Conservation (phyloP, 2,888 invertebrate species). For the Tholera decimalis region DNA sequence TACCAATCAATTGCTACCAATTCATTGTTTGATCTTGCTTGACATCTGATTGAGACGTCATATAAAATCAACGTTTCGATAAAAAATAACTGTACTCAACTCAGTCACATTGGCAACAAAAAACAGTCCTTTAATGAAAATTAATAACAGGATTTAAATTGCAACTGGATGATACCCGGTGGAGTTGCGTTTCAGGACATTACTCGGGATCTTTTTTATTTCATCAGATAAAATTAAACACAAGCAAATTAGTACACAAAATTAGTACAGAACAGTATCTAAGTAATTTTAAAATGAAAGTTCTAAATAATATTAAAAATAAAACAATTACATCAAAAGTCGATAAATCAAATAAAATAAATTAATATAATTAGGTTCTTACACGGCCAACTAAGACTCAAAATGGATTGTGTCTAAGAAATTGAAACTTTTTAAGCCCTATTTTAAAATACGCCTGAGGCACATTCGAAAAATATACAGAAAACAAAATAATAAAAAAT, state of each 20-base stretch:
- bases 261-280: too few species aligned
- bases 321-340: too few species aligned
- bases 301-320: too few species aligned
- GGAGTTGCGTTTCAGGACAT: too few species aligned
- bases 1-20: conserved; percentile 45
- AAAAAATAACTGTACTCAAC: neutral
- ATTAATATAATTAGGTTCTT: too few species aligned
- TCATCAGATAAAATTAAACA: too few species aligned
- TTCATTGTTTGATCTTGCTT: conserved; percentile 36
- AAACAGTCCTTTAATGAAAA: neutral
- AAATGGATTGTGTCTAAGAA: neutral
- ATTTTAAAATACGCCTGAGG: neutral
- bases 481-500: neutral
- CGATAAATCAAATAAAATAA: too few species aligned
- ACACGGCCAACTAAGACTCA: neutral
- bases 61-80: neutral
- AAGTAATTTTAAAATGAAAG: too few species aligned
- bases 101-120: neutral
- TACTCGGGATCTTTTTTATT: too few species aligned
- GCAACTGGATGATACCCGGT: neutral
- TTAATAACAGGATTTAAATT: neutral
- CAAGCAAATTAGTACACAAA: too few species aligned
- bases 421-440: neutral
- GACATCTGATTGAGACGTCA: conserved; percentile 39
- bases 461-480: neutral